phyloP scores from a whole-genome alignment of 2,888 invertebrate species.

The Pemphredon lugubris region DNA sequence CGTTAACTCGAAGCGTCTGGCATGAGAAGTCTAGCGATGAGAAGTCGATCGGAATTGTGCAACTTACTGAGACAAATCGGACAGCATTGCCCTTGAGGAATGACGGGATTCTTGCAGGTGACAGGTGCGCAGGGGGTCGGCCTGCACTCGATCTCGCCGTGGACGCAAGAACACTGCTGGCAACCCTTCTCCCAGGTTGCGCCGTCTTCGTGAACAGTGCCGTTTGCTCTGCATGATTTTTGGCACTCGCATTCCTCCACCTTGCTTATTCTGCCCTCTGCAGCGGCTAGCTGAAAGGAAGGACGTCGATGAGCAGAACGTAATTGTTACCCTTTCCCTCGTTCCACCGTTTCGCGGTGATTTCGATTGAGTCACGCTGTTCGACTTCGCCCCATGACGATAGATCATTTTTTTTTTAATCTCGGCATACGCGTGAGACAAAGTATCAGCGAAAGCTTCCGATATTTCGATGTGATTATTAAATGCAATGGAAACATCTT shows the following conservation, averaged over 20 bases:
- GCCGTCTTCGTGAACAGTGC: slow-evolving; percentile 91
- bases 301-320: slow-evolving; percentile 67
- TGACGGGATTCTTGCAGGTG: slow-evolving; percentile 91
- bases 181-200: slow-evolving; percentile 93
- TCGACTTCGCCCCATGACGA: background rate
- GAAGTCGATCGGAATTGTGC: no score
- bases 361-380: background rate
- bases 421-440: no score
- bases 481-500: no score
- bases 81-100: slow-evolving; percentile 91
- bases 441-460: no score
- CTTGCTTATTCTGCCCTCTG: slow-evolving; percentile 89
- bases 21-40: no score
- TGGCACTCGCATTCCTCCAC: slow-evolving; percentile 95
- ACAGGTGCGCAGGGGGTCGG: slow-evolving; percentile 90
- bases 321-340: no score
- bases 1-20: no score
- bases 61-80: slow-evolving; percentile 93
- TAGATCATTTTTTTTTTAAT: no score
- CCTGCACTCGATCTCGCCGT: slow-evolving; percentile 92
- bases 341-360: background rate
- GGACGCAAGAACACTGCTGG: slow-evolving; percentile 93
- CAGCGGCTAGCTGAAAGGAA: slow-evolving; percentile 88
- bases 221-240: slow-evolving; percentile 92
- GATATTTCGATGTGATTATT: no score